Evolutionary conservation across 2,113 vertebrate species (phyloP).

Genomic region (Manacus vitellinus): DNA sequence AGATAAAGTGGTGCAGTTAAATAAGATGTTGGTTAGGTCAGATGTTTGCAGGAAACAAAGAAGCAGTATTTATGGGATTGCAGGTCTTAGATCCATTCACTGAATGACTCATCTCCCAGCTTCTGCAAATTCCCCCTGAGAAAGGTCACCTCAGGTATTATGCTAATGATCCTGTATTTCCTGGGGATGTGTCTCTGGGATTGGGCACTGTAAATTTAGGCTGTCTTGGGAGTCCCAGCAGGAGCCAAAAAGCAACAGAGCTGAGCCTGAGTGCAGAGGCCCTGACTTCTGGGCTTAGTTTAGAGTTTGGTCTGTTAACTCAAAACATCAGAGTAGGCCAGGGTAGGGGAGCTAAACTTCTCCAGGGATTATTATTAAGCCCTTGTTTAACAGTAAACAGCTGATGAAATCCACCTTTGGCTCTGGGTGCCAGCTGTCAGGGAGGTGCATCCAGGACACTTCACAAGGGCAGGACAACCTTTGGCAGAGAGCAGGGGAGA

Average conservation of each 20-base stretch:
- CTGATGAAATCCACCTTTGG: constrained; percentile 40
- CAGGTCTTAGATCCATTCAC: background rate
- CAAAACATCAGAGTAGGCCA: background rate
- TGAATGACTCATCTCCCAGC: constrained; percentile 7
- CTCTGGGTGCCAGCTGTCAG: constrained; percentile 14
- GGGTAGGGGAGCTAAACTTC: background rate
- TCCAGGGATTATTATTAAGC: constrained; percentile 46
- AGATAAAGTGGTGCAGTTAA: background rate
- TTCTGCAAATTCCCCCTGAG: constrained; percentile 32
- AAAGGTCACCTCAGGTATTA: constrained; percentile 20
- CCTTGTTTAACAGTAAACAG: constrained; percentile 32
- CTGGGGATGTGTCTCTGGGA: background rate
- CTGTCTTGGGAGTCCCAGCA: background rate
- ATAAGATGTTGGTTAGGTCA: background rate
- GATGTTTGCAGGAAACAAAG: background rate
- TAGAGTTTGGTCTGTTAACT: background rate
- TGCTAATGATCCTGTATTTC: background rate
- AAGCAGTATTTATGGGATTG: background rate
- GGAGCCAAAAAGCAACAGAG: background rate
- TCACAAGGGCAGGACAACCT: background rate
- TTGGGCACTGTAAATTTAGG: background rate
- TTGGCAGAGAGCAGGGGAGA: background rate
- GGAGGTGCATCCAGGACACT: background rate
- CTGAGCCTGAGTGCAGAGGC: background rate
- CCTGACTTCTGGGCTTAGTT: background rate